Percentiles rank a stretch among this genome's conserved stretches.
phyloP scores from a whole-genome alignment of 2,113 vertebrate genomes.

The Pangasianodon gigas region DNA sequence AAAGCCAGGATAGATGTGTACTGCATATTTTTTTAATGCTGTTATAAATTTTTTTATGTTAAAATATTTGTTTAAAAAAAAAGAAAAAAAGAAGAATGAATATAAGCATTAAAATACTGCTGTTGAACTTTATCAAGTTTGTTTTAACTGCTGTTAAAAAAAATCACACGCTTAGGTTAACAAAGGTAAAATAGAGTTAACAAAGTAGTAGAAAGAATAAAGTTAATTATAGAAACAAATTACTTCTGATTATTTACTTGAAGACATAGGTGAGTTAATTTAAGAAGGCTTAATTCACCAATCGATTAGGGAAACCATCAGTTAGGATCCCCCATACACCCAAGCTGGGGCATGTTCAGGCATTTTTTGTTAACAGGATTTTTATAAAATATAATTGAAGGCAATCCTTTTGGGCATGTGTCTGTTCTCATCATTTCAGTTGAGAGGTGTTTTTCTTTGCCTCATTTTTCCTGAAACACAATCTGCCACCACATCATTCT shows the following conservation, averaged over 20 bases:
- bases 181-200: background rate
- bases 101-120: too few species aligned
- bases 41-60: too few species aligned
- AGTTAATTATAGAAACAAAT: background rate
- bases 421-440: background rate
- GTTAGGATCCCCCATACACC: background rate
- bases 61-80: too few species aligned
- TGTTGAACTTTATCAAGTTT: too few species aligned
- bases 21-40: too few species aligned
- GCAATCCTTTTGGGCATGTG: background rate
- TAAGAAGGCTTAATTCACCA: background rate
- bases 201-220: background rate
- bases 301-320: too few species aligned
- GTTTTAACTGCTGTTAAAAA: too few species aligned
- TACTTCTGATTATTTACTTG: background rate
- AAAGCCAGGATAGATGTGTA: too few species aligned
- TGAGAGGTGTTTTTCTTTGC: background rate
- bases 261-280: background rate
- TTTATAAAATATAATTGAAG: background rate
- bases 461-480: background rate
- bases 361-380: background rate
- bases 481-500: background rate
- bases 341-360: background rate
- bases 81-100: too few species aligned
- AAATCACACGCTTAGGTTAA: background rate